A percentile compares a stretch with the other conserved stretches of the same genome.
Evolutionary conservation across 2,888 invertebrate species (phyloP).

Genomic region (Ochlodes sylvanus): DNA sequence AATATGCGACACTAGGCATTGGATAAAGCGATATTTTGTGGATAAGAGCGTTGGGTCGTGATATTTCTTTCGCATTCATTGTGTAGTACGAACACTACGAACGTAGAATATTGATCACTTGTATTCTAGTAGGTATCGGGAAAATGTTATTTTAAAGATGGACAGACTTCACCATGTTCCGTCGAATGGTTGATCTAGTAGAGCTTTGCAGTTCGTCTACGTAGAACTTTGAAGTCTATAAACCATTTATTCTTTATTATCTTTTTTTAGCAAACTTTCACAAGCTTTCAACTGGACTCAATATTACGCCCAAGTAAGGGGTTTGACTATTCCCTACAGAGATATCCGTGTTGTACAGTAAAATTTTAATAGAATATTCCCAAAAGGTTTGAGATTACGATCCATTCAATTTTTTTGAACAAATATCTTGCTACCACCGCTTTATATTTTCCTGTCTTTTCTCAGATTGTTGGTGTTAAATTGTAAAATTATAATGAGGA

Average conservation of each 20-base stretch:
- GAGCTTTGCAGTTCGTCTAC: too few species aligned
- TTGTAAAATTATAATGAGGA: slow-evolving; percentile 30
- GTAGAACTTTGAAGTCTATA: too few species aligned
- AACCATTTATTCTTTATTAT: too few species aligned
- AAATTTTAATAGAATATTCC: not conserved
- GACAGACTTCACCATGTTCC: too few species aligned
- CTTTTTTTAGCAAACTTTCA: too few species aligned
- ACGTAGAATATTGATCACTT: not conserved
- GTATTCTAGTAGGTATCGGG: not conserved
- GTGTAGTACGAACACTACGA: slow-evolving; percentile 1
- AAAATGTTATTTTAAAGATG: not conserved
- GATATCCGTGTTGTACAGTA: too few species aligned
- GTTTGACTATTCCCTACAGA: too few species aligned
- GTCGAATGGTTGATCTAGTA: too few species aligned
- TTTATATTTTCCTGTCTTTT: slow-evolving; percentile 3
- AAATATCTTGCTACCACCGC: not conserved
- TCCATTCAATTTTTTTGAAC: not conserved
- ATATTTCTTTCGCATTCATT: slow-evolving; percentile 13
- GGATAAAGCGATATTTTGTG: slow-evolving; percentile 41
- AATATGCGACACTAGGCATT: slow-evolving; percentile 28
- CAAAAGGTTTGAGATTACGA: not conserved
- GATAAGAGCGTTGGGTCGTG: slow-evolving; percentile 5
- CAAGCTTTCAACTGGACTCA: too few species aligned
- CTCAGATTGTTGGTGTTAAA: slow-evolving; percentile 10
- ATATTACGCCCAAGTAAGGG: too few species aligned